phyloP scores from a whole-genome alignment of 2,113 vertebrate species.

The Serilophus lunatus region DNA sequence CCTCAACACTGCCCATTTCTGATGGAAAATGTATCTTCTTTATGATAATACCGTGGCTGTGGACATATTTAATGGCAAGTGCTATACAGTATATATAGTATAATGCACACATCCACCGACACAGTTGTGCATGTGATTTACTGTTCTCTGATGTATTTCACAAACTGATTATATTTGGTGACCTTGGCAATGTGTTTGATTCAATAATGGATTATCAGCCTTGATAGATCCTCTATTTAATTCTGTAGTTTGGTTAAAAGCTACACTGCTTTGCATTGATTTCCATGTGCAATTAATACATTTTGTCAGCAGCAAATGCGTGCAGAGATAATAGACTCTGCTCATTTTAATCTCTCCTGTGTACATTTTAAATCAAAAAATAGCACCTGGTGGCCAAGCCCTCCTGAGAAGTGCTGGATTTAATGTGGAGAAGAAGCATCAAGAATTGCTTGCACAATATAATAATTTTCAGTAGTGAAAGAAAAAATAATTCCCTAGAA shows the following conservation, averaged over 20 bases:
- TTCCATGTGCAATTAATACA: slow-evolving; percentile 58
- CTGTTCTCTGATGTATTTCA: neutral
- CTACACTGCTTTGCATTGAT: slow-evolving; percentile 34
- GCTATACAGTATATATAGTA: neutral
- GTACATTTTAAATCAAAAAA: slow-evolving; percentile 21
- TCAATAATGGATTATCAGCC: slow-evolving; percentile 37
- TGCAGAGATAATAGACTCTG: neutral
- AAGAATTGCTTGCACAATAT: neutral
- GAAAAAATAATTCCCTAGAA: neutral
- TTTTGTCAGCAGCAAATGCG: neutral
- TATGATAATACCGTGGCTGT: fast-evolving
- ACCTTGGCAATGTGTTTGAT: slow-evolving; percentile 33
- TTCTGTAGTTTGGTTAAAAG: slow-evolving; percentile 1
- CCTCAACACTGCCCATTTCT: neutral
- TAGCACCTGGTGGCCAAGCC: neutral
- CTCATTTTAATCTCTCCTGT: slow-evolving; percentile 2
- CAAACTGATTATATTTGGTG: neutral
- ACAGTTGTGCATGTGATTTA: neutral
- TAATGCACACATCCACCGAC: neutral
- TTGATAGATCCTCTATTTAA: slow-evolving; percentile 27
- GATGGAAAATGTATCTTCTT: neutral
- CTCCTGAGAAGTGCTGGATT: neutral
- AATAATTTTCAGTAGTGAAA: neutral
- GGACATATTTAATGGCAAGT: neutral
- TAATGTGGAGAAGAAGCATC: neutral